A percentile compares a stretch with the other conserved stretches of the same genome.
Conservation (phyloP, 2,888 invertebrate genomes). For the Ramazzottius varieornatus region DNA sequence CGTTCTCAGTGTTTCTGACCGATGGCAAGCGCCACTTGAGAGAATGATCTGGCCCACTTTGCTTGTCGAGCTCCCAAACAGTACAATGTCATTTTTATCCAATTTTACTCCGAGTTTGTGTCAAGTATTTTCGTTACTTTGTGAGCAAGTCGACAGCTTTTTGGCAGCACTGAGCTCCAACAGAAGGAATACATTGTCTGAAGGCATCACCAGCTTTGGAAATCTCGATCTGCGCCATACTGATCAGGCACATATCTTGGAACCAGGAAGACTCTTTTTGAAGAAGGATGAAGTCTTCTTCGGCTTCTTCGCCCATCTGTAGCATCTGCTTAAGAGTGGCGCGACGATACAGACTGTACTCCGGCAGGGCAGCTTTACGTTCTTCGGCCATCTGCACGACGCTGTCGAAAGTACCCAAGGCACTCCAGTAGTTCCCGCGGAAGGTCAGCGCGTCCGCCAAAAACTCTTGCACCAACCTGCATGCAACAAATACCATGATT, state of each 20-base stretch:
- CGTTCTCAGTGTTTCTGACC: too few relatives aligned
- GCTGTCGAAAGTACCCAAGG: background rate
- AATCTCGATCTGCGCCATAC: background rate
- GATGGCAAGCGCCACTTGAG: too few relatives aligned
- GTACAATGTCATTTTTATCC: too few relatives aligned
- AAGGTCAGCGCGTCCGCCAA: background rate
- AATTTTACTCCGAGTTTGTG: too few relatives aligned
- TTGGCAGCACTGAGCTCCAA: background rate
- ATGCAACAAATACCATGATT: background rate
- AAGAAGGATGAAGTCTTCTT: background rate
- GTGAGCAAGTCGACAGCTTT: background rate
- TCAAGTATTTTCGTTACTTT: too few relatives aligned
- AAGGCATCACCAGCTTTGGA: background rate
- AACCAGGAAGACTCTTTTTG: background rate
- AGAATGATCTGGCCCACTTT: too few relatives aligned
- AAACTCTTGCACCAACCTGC: background rate
- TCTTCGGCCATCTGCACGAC: background rate
- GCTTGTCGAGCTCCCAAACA: too few relatives aligned
- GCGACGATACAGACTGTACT: background rate
- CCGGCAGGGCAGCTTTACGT: background rate
- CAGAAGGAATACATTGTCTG: background rate
- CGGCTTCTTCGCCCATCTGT: background rate
- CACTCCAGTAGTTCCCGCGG: background rate
- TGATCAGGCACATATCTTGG: background rate
- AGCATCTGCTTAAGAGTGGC: background rate